phyloP scores from a whole-genome alignment of 2,888 invertebrate genomes.

The Andricus quercusramuli region DNA sequence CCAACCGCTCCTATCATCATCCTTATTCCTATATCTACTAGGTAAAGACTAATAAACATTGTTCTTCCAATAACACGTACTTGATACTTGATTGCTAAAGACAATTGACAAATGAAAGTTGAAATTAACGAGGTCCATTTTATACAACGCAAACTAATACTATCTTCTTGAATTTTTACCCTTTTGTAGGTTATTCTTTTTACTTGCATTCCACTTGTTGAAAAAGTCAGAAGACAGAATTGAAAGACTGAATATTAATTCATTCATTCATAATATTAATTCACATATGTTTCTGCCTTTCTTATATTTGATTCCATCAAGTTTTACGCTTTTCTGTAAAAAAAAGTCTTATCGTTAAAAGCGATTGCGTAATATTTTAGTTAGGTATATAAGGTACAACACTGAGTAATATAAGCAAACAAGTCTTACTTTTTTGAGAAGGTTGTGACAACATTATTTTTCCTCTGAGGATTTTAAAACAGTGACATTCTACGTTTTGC shows the following conservation, averaged over 20 bases:
- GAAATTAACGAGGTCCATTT: neutral
- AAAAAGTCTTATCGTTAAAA: neutral
- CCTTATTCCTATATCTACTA: conserved; percentile 31
- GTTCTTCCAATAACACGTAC: neutral
- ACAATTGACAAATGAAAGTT: no score
- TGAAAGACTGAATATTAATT: conserved; percentile 6
- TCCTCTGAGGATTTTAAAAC: neutral
- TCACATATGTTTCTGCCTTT: neutral
- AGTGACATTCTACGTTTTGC: neutral
- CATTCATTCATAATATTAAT: no score
- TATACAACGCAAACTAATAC: neutral
- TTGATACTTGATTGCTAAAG: neutral
- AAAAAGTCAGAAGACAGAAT: conserved; percentile 1
- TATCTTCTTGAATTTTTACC: neutral
- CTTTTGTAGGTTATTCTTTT: neutral
- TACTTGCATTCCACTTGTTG: conserved; percentile 12
- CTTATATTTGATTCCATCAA: neutral
- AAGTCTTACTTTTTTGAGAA: neutral
- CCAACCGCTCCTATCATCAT: conserved; percentile 59
- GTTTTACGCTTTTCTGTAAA: neutral
- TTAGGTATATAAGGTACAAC: neutral
- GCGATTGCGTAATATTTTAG: neutral
- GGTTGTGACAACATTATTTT: neutral
- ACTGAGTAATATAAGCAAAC: neutral
- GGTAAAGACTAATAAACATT: conserved; percentile 42